phyloP scores from a whole-genome alignment of 2,797 vertebrate genomes.

The Gymnodraco acuticeps region DNA sequence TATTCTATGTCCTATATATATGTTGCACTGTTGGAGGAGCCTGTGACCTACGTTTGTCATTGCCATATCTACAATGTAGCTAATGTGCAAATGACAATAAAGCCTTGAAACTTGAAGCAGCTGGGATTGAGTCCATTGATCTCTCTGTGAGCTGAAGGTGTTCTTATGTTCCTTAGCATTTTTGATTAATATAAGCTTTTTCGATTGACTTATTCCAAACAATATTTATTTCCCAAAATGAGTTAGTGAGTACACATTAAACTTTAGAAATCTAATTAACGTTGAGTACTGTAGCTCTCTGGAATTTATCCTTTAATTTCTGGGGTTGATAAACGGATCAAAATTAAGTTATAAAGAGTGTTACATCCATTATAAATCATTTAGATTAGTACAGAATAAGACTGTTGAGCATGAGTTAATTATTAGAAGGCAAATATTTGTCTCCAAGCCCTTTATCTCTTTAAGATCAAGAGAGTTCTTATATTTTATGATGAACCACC shows the following conservation, averaged over 20 bases:
- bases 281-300: neutral
- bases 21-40: too few species aligned
- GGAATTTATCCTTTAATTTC: neutral
- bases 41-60: too few species aligned
- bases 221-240: neutral
- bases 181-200: neutral
- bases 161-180: neutral
- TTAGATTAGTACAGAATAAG: neutral
- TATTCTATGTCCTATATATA: too few species aligned
- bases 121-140: neutral
- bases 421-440: conserved; percentile 2
- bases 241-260: neutral
- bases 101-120: too few species aligned
- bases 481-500: conserved; percentile 29
- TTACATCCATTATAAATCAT: conserved; percentile 7
- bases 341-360: neutral
- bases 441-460: too few species aligned
- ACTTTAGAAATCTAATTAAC: neutral
- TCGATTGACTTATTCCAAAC: neutral
- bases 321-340: neutral
- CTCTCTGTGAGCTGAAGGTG: neutral
- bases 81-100: too few species aligned
- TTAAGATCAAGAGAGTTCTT: conserved; percentile 23
- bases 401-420: conserved; percentile 6
- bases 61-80: too few species aligned